Evolutionary conservation across 2,888 invertebrate genomes (phyloP).

Genomic region (Choristoneura rosaceana): DNA sequence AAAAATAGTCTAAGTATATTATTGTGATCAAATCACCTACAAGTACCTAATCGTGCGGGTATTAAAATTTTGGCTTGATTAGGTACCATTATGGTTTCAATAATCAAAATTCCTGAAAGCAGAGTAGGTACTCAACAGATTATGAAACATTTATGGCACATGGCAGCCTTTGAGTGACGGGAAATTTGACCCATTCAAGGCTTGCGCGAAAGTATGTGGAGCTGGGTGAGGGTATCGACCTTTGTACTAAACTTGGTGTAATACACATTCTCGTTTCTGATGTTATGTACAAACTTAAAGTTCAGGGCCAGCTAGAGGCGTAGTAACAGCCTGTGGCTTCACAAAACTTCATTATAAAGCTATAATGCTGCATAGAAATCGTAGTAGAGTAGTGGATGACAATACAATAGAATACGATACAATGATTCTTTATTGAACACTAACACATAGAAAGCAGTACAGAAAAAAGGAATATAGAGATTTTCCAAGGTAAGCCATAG

Average conservation of each 20-base stretch:
- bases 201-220: constrained; percentile 16
- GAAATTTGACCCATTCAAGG: constrained; percentile 1
- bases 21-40: neutral
- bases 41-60: neutral
- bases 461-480: too few relatives aligned
- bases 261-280: constrained; percentile 13
- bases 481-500: too few relatives aligned
- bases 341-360: too few relatives aligned
- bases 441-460: too few relatives aligned
- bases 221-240: neutral
- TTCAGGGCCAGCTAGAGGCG: neutral
- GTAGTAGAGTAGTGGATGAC: too few relatives aligned
- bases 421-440: too few relatives aligned
- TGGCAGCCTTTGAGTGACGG: constrained; percentile 20
- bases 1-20: too few relatives aligned
- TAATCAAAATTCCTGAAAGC: constrained; percentile 3
- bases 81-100: neutral
- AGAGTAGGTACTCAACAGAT: constrained; percentile 15
- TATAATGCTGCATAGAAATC: too few relatives aligned
- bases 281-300: neutral
- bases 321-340: neutral
- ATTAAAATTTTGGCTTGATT: neutral
- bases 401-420: too few relatives aligned
- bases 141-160: constrained; percentile 17
- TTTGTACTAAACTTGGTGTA: constrained; percentile 8